A percentile compares a stretch with the other conserved stretches of the same genome.
phyloP scores from a whole-genome alignment of 2,888 invertebrate genomes.

The Beris morrisii region DNA sequence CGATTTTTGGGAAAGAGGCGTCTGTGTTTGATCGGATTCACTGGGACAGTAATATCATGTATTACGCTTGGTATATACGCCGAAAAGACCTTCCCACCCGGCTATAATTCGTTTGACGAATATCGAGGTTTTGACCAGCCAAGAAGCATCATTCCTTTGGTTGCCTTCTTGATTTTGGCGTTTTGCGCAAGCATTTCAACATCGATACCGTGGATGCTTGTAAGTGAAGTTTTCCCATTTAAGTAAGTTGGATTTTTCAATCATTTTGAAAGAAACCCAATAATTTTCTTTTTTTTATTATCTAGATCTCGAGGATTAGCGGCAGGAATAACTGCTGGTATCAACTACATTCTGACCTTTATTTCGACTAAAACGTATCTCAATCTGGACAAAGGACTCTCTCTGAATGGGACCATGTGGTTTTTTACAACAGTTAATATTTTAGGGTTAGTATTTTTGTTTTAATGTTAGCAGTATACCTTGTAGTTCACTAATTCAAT shows the following conservation, averaged over 20 bases:
- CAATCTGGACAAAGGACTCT: constrained; percentile 56
- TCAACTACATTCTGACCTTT: constrained; percentile 60
- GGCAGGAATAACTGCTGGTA: constrained; percentile 57
- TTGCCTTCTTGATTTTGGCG: constrained; percentile 37
- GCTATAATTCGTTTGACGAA: constrained; percentile 57
- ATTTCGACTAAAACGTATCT: constrained; percentile 61
- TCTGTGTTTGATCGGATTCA: constrained; percentile 57
- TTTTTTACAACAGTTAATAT: constrained; percentile 58
- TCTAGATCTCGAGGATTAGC: constrained; percentile 41
- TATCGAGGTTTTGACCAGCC: constrained; percentile 27
- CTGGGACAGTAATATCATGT: constrained; percentile 55
- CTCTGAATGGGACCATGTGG: constrained; percentile 59
- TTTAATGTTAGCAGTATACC: no score
- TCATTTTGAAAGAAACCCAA: neutral
- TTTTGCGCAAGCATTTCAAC: constrained; percentile 47
- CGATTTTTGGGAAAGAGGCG: constrained; percentile 59
- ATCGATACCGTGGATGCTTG: constrained; percentile 61
- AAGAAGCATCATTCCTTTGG: constrained; percentile 48
- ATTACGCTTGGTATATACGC: constrained; percentile 57
- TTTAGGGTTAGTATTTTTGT: constrained; percentile 48
- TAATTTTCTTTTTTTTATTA: constrained; percentile 1
- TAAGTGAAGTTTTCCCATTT: constrained; percentile 63
- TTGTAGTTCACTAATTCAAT: no score
- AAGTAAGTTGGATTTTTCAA: constrained; percentile 51
- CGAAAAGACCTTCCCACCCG: constrained; percentile 48